Base-by-base conservation (phyloP, 2,113 vertebrate genomes). In the Pomatostomus ruficeps region DNA sequence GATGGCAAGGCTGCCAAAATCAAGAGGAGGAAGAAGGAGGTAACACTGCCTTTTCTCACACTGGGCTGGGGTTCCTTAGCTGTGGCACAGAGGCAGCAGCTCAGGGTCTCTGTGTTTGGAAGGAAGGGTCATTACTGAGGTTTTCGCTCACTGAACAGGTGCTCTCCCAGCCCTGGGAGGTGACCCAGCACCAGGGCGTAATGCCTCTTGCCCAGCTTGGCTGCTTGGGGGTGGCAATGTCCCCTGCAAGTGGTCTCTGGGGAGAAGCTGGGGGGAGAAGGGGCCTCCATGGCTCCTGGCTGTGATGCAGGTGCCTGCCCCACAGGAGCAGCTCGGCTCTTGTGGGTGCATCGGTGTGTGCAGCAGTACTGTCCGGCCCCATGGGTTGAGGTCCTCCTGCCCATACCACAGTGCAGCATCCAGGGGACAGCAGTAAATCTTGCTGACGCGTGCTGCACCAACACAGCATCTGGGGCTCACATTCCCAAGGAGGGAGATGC, bases 21-120 rank as follows among this genome's bases (percentile, higher is more conserved):
- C 87, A 98, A 97, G 70, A 98, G 98, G 94, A 98, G 98, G 95
- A 98, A 98, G 98, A 99, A 98, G 97, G 99, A 99, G 98, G 98
- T 99, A 98, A 98, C 36, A 55, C 43, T 62, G 38, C 6, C 2
- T 17, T 58, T 46, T 55, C 54, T 75, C 11, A 7, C 1, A 1
- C 21, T 0, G 1, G 25, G 21, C 54, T 49, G 16, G 42, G 48
- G 26, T 28, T 62, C 15, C 18, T 71, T 3, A 5, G 62, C 14
- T 1, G 4, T 28, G 57, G 45, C 0, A 0, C 22, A 33, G 70
- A 45, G 29, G 28, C 36, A 28, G 43, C 35, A 38, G 58, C 45
- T 51, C 31, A 4, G 17, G 33, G 26, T 43, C 49, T 46, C 43
- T 24, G 43, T 19, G 54, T 29, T 9, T n/a, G 51, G 75, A 70